Evolutionary conservation across 2,113 vertebrate species (phyloP), one percentile per base, ranked within the genome.

Genomic region (Cheilinus undulatus): DNA sequence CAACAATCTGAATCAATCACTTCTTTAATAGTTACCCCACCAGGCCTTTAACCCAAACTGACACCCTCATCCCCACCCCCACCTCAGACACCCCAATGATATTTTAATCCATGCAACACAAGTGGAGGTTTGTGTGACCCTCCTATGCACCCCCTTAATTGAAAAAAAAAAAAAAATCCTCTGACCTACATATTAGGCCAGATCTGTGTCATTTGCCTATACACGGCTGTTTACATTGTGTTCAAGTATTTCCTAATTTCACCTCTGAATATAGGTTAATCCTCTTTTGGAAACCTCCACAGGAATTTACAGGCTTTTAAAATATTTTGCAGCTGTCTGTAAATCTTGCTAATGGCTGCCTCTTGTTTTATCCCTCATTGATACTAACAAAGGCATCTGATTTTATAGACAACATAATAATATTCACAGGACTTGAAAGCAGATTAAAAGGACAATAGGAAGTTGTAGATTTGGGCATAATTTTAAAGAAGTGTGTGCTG

Each of bases 1-100:
- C 73, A 83, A 80, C 66, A 86, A 71, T 86, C 87, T 91, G 62
- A 90, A 90, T 83, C 82, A 71, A 84, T 90, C 73, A 89, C 79
- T 76, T 87, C 81, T 78, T 82, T 86, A 86, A 82, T 57, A 84
- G 76, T 66, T 23, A 38, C 73, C 42, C 66, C 34, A 68, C 48
- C 49, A 51, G 19, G 50, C 26, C 40, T 32, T 49, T 57, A 71
- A 73, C 54, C 52, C 59, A 72, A 54, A 19, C 38, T 43, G 53
- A 59, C 66, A 64, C 50, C 34, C 32, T 54, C 62, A n/a, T n/a
- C n/a, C n/a, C n/a, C 8, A 53, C 64, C 42, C 64, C 50, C 13
- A 19, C 3, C 56, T 17, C 40, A 42, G 40, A 19, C 40, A 57
- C 38, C 50, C 38, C 48, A 15, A n/a, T 64, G 43, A 75, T 86